Conservation (phyloP, 2,113 vertebrate species). For the Bambusicola thoracicus region DNA sequence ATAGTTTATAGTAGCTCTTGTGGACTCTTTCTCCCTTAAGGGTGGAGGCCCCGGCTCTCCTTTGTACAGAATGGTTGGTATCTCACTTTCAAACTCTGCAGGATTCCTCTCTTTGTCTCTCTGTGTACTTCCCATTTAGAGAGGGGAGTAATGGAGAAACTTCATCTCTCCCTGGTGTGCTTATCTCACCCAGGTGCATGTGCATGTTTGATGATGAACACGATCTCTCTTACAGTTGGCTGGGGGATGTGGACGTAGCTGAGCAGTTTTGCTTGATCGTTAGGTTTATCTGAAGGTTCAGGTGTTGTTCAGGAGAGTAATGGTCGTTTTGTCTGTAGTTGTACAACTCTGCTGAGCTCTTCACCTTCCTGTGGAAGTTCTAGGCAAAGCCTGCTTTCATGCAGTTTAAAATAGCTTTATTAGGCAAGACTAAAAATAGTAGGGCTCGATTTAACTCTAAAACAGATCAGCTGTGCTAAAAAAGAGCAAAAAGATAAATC, state of each 20-base stretch:
- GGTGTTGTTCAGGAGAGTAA: neutral
- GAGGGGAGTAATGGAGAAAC: neutral
- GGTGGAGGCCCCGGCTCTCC: neutral
- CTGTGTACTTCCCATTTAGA: neutral
- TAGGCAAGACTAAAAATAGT: neutral
- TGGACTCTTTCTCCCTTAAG: neutral
- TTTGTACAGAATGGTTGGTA: neutral
- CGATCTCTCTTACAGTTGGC: neutral
- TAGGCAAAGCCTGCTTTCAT: neutral
- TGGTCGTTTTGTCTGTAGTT: neutral
- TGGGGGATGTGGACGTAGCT: neutral
- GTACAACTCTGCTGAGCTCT: neutral
- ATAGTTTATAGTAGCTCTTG: neutral
- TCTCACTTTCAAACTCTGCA: neutral
- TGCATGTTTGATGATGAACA: rapidly evolving
- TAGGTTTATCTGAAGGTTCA: neutral
- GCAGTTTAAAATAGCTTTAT: neutral
- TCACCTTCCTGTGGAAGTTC: neutral
- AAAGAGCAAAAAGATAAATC: neutral
- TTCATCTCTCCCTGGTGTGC: neutral
- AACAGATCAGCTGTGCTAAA: neutral
- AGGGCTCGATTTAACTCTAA: neutral
- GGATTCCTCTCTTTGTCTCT: neutral
- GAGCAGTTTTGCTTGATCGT: neutral
- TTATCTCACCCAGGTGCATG: neutral